phyloP scores from a whole-genome alignment of 2,797 vertebrate species.

The Pipistrellus kuhlii region DNA sequence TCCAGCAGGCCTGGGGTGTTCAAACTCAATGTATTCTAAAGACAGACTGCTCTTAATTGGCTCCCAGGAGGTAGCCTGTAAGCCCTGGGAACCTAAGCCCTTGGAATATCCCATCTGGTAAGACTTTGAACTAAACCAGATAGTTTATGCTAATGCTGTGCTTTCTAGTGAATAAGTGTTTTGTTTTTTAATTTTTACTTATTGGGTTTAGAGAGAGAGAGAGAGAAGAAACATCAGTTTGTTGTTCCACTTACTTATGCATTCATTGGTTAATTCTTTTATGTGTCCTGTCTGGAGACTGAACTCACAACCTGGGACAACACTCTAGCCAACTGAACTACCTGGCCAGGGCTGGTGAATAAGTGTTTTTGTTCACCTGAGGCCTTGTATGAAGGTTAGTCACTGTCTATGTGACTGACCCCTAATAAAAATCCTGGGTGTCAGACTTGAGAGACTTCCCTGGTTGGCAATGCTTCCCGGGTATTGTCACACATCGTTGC shows the following conservation, averaged over 20 bases:
- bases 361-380: background rate
- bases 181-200: background rate
- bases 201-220: background rate
- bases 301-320: background rate
- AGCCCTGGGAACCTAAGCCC: background rate
- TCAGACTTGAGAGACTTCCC: background rate
- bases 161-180: background rate
- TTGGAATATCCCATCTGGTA: background rate
- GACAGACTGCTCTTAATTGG: background rate
- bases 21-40: background rate
- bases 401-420: background rate
- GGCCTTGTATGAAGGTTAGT: slow-evolving; percentile 11
- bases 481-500: background rate
- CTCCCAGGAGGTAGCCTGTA: background rate
- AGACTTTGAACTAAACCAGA: background rate
- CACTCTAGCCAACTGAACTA: background rate
- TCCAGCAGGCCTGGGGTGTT: background rate
- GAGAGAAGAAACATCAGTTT: background rate
- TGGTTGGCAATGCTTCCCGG: background rate
- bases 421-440: background rate
- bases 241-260: background rate
- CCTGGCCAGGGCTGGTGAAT: background rate
- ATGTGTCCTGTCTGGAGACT: background rate
- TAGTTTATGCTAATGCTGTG: background rate
- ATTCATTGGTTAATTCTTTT: background rate